A percentile compares a stretch with the other conserved stretches of the same genome.
phyloP scores from a whole-genome alignment of 2,113 vertebrate species.

The Eretmochelys imbricata region DNA sequence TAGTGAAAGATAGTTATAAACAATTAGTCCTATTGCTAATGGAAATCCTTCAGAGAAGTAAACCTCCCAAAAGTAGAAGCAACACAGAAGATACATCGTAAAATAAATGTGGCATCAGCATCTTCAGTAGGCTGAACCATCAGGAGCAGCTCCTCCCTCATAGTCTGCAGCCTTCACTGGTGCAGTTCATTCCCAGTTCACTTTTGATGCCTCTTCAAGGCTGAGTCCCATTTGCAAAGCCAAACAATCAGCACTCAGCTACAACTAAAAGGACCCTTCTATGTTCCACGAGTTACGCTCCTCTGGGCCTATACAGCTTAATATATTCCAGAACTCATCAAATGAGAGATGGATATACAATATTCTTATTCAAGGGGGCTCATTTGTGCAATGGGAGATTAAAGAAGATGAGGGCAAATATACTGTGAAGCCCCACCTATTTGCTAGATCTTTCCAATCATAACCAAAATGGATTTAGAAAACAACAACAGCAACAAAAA shows the following conservation, averaged over 20 bases:
- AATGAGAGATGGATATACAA: not conserved
- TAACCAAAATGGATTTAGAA: not conserved
- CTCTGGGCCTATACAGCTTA: not conserved
- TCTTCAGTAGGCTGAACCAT: not conserved
- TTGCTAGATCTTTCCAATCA: not conserved
- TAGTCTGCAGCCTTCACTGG: not conserved
- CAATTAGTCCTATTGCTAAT: not conserved
- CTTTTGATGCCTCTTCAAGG: not conserved
- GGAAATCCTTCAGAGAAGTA: not conserved
- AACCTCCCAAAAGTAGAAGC: not conserved
- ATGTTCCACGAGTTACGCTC: accelerated
- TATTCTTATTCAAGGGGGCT: not conserved
- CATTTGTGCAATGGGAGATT: accelerated
- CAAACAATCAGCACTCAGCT: not conserved
- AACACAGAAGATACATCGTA: not conserved
- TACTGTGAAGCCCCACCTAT: not conserved
- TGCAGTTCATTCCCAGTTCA: not conserved
- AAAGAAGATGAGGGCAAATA: not conserved
- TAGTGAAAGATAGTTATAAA: not conserved
- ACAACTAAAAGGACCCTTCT: not conserved
- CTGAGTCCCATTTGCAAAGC: not conserved
- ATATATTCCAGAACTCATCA: not conserved
- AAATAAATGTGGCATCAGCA: not conserved
- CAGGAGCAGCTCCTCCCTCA: not conserved
- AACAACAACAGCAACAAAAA: not conserved